Conservation (phyloP, 2,888 invertebrate genomes). For the Hydropsyche betteni region DNA sequence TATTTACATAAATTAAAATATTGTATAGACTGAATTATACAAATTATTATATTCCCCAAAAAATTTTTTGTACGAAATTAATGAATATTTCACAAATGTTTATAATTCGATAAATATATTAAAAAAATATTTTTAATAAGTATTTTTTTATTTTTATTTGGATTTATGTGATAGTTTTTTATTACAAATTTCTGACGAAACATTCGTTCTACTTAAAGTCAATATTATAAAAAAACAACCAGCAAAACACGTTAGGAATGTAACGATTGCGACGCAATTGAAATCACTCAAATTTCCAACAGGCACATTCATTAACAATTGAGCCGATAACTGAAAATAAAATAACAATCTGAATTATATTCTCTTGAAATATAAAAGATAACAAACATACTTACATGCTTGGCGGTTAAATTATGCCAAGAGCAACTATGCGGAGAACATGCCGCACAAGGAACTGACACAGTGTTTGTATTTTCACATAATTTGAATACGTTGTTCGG, state of each 20-base stretch:
- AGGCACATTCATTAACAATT: constrained; percentile 59
- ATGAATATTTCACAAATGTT: no score
- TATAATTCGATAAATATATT: no score
- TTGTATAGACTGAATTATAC: no score
- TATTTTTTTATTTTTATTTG: background rate
- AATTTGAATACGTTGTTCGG: constrained; percentile 53
- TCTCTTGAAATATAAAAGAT: background rate
- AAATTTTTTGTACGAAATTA: no score
- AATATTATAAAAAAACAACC: constrained; percentile 58
- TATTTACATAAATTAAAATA: background rate
- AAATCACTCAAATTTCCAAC: constrained; percentile 61
- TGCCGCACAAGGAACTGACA: constrained; percentile 57
- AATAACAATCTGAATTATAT: constrained; percentile 24
- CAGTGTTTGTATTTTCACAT: constrained; percentile 54
- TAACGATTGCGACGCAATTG: constrained; percentile 58
- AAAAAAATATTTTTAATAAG: no score
- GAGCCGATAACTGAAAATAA: constrained; percentile 57
- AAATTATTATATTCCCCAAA: no score
- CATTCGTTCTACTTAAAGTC: background rate
- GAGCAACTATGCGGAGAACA: constrained; percentile 54
- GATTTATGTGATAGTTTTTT: background rate
- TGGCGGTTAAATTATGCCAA: constrained; percentile 61
- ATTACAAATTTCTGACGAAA: background rate
- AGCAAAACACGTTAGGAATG: constrained; percentile 59
- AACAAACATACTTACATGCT: constrained; percentile 57